Base-by-base conservation (phyloP, 2,888 invertebrate genomes). In the Cryptosula pallasiana region DNA sequence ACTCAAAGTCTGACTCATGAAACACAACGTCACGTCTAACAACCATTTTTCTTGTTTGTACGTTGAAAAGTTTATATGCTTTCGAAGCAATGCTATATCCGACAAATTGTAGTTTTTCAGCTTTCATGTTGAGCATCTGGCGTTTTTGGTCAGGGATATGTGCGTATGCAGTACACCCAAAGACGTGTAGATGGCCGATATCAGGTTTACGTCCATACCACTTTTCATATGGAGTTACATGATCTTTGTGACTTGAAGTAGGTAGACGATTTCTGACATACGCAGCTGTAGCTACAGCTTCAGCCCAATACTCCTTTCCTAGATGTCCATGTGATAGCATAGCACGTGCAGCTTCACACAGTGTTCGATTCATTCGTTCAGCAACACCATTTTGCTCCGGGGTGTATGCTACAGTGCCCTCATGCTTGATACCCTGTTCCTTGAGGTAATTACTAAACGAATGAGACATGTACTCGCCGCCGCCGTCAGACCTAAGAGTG, bases 191-290 rank as follows among this genome's bases (percentile, higher is more conserved):
- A n/a, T 63, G 20, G 13, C 63, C 32, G 5, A 76, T 35, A 23
- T 25, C 54, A 9, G 75, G 75, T 35, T 57, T 72, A 29, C 69
- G 71, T n/a, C 57, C 71, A 71, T 34, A 71, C 71, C 71, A 71
- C 23, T 20, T 71, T 54, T 71, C 54, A 55, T 71, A 71, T 9
- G 71, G 71, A 57, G 54, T 71, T 13, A 25, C n/a, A 23, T 16
- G 13, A 5, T 69, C 69, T 3, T 35, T n/a, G 69, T n/a, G 34
- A 27, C 25, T 9, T 27, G 5, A 25, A n/a, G 69, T 69, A n/a
- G 63, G 63, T 9, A 32, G 25, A 57, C 57, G 57, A 57, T 57
- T 57, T 25, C 57, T 57, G 5, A 25, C 25, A 25, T 57, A 57
- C n/a, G 13, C 57, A 13, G 57, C 57, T 23, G 57, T 57, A 25